Conservation (phyloP, 2,797 vertebrate species). For the Characodon lateralis region DNA sequence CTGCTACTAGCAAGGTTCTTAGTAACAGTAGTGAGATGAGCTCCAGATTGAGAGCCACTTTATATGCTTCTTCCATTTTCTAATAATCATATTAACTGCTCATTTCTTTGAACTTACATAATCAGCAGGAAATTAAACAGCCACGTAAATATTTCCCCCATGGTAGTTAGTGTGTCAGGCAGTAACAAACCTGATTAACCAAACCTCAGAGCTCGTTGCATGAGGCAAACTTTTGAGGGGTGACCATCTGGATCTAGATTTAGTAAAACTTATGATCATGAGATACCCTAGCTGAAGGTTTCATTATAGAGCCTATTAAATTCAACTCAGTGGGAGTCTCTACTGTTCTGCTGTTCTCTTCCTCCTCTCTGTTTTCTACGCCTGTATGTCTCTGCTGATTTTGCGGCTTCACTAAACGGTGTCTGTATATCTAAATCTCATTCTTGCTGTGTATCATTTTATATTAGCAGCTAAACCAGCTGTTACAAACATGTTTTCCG, state of each 20-base stretch:
- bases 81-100: not conserved
- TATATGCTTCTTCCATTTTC: not conserved
- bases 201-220: not conserved
- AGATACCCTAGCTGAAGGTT: not conserved
- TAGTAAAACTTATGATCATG: not conserved
- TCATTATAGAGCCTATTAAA: constrained; percentile 1
- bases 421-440: not conserved
- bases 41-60: not conserved
- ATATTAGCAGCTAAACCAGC: not conserved
- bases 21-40: not conserved
- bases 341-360: not conserved
- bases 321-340: not conserved
- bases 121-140: not conserved
- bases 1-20: not conserved
- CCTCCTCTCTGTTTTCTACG: not conserved
- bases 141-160: not conserved
- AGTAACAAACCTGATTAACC: not conserved
- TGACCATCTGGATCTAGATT: not conserved
- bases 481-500: not conserved
- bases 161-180: not conserved
- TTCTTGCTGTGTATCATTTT: not conserved
- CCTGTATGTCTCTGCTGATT: not conserved
- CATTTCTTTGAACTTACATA: not conserved
- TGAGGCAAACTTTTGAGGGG: not conserved
- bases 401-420: not conserved